Base-by-base conservation (phyloP, 2,113 vertebrate genomes). In the Lynx canadensis region DNA sequence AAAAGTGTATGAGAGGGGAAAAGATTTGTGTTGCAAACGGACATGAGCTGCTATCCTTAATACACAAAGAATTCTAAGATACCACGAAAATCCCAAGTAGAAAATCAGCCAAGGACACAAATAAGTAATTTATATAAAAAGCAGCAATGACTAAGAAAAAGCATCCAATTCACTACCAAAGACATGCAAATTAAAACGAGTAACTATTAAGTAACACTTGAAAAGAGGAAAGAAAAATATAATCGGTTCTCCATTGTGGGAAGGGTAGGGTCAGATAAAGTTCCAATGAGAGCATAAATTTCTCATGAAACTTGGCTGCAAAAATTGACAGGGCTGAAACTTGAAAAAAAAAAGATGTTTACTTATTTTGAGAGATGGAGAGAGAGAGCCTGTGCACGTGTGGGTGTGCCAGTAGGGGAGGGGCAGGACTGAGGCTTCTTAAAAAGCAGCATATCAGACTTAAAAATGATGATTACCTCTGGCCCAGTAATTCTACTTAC, bases 211-310 rank as follows among this genome's bases (percentile, higher is more conserved):
- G 36, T 78, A 10, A 94, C 18, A 45, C 29, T 78, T n/a, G 13
- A 66, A 63, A 69, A 89, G 74, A 73, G 48, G 2, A 55, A 91
- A 83, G 10, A 82, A 96, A 92, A 91, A 82, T 94, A 29, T 60
- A 19, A 41, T 80, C 10, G 27, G 27, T 87, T 79, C 12, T 92
- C 76, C 33, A 92, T 85, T 94, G 48, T 68, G 14, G 69, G 16
- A 93, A 95, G 93, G 5, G 19, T 55, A 83, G 23, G 6, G 8
- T 92, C 33, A 79, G 50, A 45, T 41, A 79, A 82, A 89, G 12
- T 79, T 66, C 23, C 19, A 68, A 31, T 5, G 25, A 73, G 3
- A 93, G 21, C 36, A 68, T 50, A 89, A 78, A 94, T 82, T 18
- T 60, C 29, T 89, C 29, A 50, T 86, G 52, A 94, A 90, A 94